Conservation (phyloP, 2,888 invertebrate genomes). For the Rhodophaea formosa region DNA sequence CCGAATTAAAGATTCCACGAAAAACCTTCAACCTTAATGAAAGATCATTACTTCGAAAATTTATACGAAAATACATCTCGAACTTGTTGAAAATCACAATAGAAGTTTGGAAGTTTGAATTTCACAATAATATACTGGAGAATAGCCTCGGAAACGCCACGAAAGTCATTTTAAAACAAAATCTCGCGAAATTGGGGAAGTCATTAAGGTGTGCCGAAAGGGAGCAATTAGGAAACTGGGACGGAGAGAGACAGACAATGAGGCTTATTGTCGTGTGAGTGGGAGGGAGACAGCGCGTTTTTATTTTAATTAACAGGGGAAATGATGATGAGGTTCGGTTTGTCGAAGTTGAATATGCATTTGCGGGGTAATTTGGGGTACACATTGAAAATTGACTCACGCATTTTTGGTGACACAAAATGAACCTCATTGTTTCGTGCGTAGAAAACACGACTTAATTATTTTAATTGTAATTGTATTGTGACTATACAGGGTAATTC, state of each 20-base stretch:
- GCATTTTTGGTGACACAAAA: no score
- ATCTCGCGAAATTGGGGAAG: constrained; percentile 67
- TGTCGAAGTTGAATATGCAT: not conserved
- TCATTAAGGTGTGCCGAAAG: constrained; percentile 64
- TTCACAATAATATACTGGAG: constrained; percentile 32
- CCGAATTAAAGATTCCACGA: not conserved
- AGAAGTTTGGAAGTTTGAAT: not conserved
- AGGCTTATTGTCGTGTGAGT: constrained; percentile 37
- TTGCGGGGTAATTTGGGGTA: not conserved
- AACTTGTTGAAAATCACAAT: constrained; percentile 1
- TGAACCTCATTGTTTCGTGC: no score
- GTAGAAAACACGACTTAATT: no score
- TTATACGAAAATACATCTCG: not conserved
- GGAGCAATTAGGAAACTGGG: constrained; percentile 67
- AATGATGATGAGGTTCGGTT: constrained; percentile 14
- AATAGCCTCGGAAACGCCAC: constrained; percentile 34
- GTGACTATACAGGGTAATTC: no score
- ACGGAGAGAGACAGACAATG: constrained; percentile 45
- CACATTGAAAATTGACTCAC: no score
- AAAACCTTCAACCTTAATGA: not conserved
- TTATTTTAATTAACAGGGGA: constrained; percentile 27
- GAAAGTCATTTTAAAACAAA: constrained; percentile 57
- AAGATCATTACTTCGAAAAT: not conserved
- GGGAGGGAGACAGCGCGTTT: constrained; percentile 28
- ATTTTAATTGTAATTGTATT: no score